Conservation (phyloP, 2,113 vertebrate genomes). For the Paracanthobrama guichenoti region DNA sequence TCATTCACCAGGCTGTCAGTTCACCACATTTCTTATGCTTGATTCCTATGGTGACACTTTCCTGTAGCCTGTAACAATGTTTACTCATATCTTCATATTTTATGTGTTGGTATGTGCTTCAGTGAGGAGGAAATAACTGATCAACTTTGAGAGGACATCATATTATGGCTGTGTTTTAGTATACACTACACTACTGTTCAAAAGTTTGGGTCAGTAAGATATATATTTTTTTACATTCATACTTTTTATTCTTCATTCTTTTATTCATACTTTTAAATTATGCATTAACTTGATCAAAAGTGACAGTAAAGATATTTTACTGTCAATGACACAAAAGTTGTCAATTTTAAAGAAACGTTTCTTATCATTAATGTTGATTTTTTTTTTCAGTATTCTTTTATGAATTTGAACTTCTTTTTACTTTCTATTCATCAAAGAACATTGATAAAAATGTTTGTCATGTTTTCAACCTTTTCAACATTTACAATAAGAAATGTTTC, state of each 20-base stretch:
- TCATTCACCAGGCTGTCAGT: background rate
- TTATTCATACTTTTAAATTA: too few species aligned
- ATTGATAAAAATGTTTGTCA: background rate
- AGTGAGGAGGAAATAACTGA: conserved; percentile 20
- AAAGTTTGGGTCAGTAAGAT: background rate
- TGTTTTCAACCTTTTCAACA: background rate
- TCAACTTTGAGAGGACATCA: background rate
- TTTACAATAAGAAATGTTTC: background rate
- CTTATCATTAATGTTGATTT: too few species aligned
- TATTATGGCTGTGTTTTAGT: background rate
- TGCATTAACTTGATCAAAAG: background rate
- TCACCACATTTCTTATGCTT: background rate
- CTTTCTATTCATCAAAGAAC: background rate
- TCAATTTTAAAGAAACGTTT: too few species aligned
- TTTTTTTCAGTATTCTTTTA: too few species aligned
- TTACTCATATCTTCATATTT: background rate
- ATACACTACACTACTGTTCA: background rate
- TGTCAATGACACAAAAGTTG: too few species aligned
- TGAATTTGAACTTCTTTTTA: too few species aligned
- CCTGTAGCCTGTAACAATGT: background rate
- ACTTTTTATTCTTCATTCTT: too few species aligned
- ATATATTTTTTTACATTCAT: too few species aligned
- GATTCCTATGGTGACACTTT: background rate
- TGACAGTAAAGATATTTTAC: background rate
- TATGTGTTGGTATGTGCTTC: conserved; percentile 3